Conservation (phyloP, 2,888 invertebrate species). For the Tetragonisca angustula region DNA sequence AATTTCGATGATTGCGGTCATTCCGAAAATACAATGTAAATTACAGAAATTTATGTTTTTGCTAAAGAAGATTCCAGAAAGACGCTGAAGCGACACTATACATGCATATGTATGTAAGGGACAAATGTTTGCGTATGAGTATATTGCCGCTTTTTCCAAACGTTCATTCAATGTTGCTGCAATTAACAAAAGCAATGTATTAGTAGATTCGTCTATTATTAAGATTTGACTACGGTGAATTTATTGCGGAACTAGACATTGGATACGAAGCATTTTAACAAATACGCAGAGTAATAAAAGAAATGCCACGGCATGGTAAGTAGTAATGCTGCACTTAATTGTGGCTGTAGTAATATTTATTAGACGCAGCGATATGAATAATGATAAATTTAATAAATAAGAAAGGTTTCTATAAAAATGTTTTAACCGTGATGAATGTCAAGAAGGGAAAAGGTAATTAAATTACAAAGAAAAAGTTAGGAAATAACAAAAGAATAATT, state of each 20-base stretch:
- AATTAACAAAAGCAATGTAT: background rate
- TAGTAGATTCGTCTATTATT: background rate
- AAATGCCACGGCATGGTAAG: constrained; percentile 51
- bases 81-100: constrained; percentile 11
- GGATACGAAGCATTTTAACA: constrained; percentile 6
- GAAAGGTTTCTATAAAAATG: background rate
- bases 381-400: background rate
- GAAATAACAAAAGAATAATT: background rate
- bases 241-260: constrained; percentile 1
- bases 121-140: constrained; percentile 2
- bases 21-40: background rate
- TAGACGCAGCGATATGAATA: background rate
- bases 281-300: constrained; percentile 35
- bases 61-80: constrained; percentile 49
- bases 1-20: background rate
- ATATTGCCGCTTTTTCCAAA: constrained; percentile 19
- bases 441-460: background rate
- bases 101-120: background rate
- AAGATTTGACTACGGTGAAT: constrained; percentile 9
- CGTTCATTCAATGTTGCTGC: constrained; percentile 5
- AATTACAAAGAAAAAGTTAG: background rate
- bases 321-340: constrained; percentile 8
- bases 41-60: constrained; percentile 12
- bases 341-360: background rate
- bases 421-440: background rate